phyloP scores from a whole-genome alignment of 1,140 invertebrate genomes.

The Daktulosphaira vitifoliae region DNA sequence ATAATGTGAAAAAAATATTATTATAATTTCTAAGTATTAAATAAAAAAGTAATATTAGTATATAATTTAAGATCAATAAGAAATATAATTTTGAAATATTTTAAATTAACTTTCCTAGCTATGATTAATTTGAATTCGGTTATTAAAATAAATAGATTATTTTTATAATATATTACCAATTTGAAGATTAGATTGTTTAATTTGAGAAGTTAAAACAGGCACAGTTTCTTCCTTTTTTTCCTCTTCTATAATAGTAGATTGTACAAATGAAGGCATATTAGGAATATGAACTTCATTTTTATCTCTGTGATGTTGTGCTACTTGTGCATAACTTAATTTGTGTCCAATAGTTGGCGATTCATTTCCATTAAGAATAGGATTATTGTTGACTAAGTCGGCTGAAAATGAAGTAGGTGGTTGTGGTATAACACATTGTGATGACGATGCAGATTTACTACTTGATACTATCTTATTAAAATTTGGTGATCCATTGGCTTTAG shows the following conservation, averaged over 20 bases:
- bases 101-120: too few relatives aligned
- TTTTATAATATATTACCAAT: background rate
- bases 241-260: constrained; percentile 32
- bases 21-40: too few relatives aligned
- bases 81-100: too few relatives aligned
- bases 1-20: too few relatives aligned
- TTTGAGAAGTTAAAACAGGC: constrained; percentile 1
- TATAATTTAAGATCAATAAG: too few relatives aligned
- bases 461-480: constrained; percentile 18
- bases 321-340: constrained; percentile 71
- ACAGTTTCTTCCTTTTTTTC: constrained; percentile 35
- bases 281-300: constrained; percentile 32
- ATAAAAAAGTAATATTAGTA: too few relatives aligned
- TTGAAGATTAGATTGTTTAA: constrained; percentile 19
- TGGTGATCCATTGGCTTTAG: constrained; percentile 23
- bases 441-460: constrained; percentile 18
- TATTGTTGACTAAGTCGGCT: constrained; percentile 24
- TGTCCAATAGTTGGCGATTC: constrained; percentile 20
- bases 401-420: constrained; percentile 24
- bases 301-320: constrained; percentile 64
- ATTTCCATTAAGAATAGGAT: constrained; percentile 24
- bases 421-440: constrained; percentile 25
- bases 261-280: constrained; percentile 9
- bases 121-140: too few relatives aligned
- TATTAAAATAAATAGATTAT: too few relatives aligned